Base-by-base conservation (phyloP, 2,797 vertebrate species). In the Mormyrops boulengeri region DNA sequence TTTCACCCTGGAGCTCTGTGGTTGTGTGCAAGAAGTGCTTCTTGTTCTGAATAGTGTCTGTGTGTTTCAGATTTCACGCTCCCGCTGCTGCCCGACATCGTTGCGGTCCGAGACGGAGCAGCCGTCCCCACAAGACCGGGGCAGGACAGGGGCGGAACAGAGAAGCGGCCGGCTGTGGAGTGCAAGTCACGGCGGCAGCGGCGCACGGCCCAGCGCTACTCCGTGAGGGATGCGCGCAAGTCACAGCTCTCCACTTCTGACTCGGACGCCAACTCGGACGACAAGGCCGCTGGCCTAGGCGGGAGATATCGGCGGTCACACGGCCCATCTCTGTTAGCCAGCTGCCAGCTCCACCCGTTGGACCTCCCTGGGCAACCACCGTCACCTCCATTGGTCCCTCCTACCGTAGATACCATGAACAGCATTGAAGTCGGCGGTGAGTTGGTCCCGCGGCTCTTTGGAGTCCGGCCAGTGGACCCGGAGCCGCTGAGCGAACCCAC, bases 161-260 rank as follows among this genome's bases (percentile, higher is more conserved):
- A 92, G 50, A 98, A 96, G 92, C 93, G 91, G 80, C 92, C 89
- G 9, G 85, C 95, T 47, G 94, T 95, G 6, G 95, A 95, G 90
- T 97, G 95, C 92, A 98, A 96, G 93, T 95, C 96, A 0, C 94
- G 96, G 5, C 94, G 94, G 0, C 95, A 96, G 2, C 96, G 96
- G 66, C 96, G 97, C 93, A 96, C 94, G 38, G 95, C 96, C 2
- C 97, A 97, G 91, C 95, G 96, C 84, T 97, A 98, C 91, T 97
- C 97, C 0, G 92, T 98, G 89, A 97, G 97, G 92, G 97, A 99
- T 92, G 97, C 97, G 0, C 96, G 97, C 85, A 97, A 96, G 93
- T 96, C 97, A 6, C 97, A 97, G 92, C 95, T 98, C 2, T 98
- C 98, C 91, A 98, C 98, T 6, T 99, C 99, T 0, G 99, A 99